Base-by-base conservation (phyloP, 2,113 vertebrate genomes). In the Marmota monax region DNA sequence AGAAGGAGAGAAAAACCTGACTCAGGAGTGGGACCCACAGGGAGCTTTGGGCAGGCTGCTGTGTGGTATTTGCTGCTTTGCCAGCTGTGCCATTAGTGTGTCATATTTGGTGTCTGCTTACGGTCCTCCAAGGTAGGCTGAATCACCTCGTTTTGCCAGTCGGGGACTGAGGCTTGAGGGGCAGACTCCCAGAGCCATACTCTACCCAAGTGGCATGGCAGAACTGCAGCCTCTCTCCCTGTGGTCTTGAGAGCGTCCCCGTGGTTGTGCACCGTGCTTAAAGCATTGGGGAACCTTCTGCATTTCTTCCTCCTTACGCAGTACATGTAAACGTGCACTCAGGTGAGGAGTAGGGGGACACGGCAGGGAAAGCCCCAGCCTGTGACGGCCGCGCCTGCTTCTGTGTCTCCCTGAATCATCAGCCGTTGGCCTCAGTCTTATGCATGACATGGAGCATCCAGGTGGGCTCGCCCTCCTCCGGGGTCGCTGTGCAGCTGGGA, bases 401-500 rank as follows among this genome's bases (percentile, higher is more conserved):
- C 39, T 73, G 23, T 4, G 27, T 37, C 48, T 76, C 11, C 53
- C 13, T 18, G 11, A 2, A 2, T 1, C 29, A 65, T 42, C 42
- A 8, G 7, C 10, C 48, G 58, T 4, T 42, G 56, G n/a, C 79
- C 67, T 56, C 74, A 22, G 39, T 63, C 37, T 67, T 51, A 1
- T 65, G 58, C 8, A 0, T 92, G 34, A 4, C 0, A 1, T 11
- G 29, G 78, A 16, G 4, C 37, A 7, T 0, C 0, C 16, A 65
- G 1, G 16, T 3, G 45, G 53, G 17, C 70, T 37, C 2, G 14
- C 13, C 48, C 39, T 56, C 8, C 25, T 56, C 63, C 5, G 1
- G 0, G 39, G 13, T 2, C 29, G 37, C 27, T 80, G 2, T 32
- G 14, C 1, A 10, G 16, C n/a, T 53, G 27, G 12, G 12, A 16